Conservation (phyloP, 2,113 vertebrate species). For the Anthoscopus minutus region DNA sequence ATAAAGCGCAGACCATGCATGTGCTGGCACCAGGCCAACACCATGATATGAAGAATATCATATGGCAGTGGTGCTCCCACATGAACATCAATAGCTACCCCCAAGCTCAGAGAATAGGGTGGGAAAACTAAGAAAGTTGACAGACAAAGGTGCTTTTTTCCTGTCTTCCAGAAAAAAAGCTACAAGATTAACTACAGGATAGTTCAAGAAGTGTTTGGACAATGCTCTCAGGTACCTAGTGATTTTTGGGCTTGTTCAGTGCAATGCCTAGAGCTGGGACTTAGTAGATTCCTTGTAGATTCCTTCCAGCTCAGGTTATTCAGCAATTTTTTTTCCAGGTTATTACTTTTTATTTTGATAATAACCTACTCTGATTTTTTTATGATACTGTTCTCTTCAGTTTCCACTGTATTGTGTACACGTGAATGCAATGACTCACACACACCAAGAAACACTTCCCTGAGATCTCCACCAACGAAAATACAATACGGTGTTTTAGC, state of each 20-base stretch:
- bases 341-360: background rate
- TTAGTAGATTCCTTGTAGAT: background rate
- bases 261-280: too few species aligned
- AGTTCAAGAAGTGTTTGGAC: background rate
- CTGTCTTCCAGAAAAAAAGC: background rate
- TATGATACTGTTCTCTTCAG: background rate
- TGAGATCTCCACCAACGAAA: background rate
- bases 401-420: background rate
- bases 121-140: background rate
- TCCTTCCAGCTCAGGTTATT: background rate
- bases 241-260: background rate
- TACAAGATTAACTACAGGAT: background rate
- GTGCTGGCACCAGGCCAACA: background rate
- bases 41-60: background rate
- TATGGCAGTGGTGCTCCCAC: background rate
- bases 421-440: accelerated
- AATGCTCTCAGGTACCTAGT: background rate
- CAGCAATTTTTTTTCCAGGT: background rate
- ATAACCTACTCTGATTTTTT: background rate
- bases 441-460: background rate
- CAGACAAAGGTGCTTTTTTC: background rate
- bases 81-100: too few species aligned
- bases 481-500: background rate
- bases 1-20: background rate
- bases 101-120: background rate